Base-by-base conservation (phyloP, 2,888 invertebrate species). In the Apamea anceps region DNA sequence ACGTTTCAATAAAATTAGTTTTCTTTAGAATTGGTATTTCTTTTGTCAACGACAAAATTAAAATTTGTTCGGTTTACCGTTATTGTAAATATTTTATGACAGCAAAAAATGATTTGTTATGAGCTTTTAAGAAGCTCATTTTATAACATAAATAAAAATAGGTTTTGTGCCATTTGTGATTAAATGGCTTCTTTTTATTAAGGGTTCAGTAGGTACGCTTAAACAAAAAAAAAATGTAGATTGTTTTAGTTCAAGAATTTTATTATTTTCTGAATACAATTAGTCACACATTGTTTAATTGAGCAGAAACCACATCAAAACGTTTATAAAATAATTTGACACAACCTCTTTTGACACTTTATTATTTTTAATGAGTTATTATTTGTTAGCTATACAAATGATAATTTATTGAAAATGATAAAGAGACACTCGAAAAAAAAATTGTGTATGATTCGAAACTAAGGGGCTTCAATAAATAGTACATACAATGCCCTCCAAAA, bases 111-210 rank as follows among this genome's bases (percentile, higher is more conserved):
- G 10, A 42, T 51, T 63, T 65, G 51, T 71, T 71, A 63, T 8
- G 15, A 32, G 60, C 65, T 60, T 65, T n/a, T 65, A 71, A n/a
- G 57, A 65, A 21, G 28, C 42, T 37, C 42, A 65, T 71, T 66
- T 32, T 42, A 37, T 63, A 28, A 42, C 28, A 32, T 71, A n/a
- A 81, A 80, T 70, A 57, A 63, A 70, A 68, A 75, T 63, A 18
- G 21, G 0, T 28, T 25, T 54, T 62, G 15, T 60, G 10, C 28
- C 21, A n/a, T 75, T 81, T 75, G n/a, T 15, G 10, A 80, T 48
- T 42, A 75, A 65, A 37, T 60, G 60, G 18, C 37, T 37, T 18
- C 28, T 75, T 70, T 54, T 48, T 18, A 65, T n/a, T 8, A 32
- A 74, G 13, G 13, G 32, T 65, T 77, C 32, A 32, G 12, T n/a